Conservation (phyloP, 2,888 invertebrate genomes). For the Acanthoscelides obtectus region DNA sequence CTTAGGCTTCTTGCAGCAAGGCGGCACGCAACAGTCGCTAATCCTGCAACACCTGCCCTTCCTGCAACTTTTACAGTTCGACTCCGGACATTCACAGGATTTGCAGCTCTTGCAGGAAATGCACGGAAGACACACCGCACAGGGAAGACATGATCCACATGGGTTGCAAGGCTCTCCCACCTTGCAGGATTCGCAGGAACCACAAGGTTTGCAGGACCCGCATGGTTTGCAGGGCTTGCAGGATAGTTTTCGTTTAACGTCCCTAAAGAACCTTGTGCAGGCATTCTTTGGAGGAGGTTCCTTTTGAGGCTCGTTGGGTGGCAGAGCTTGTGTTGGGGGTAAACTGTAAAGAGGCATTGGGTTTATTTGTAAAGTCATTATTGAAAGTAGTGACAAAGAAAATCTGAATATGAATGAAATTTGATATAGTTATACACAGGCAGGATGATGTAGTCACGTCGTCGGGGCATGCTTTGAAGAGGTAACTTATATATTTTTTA, state of each 20-base stretch:
- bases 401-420: too few relatives aligned
- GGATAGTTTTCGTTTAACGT: constrained; percentile 30
- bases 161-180: constrained; percentile 2
- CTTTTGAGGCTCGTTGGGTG: constrained; percentile 27
- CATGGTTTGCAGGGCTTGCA: constrained; percentile 21
- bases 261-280: constrained; percentile 33
- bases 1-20: not conserved
- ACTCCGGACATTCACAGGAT: not conserved
- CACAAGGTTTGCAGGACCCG: not conserved
- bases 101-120: not conserved
- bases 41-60: not conserved
- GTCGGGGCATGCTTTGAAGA: too few relatives aligned
- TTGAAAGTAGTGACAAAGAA: too few relatives aligned
- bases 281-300: constrained; percentile 28
- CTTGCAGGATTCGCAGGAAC: constrained; percentile 1
- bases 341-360: constrained; percentile 27
- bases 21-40: not conserved
- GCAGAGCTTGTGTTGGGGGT: constrained; percentile 28
- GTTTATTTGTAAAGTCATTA: too few relatives aligned
- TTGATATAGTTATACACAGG: too few relatives aligned
- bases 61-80: not conserved
- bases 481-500: too few relatives aligned
- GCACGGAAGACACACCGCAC: constrained; percentile 36
- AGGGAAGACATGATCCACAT: constrained; percentile 39
- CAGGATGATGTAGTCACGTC: too few relatives aligned